A percentile compares a stretch with the other conserved stretches of the same genome.
Evolutionary conservation across 2,113 vertebrate species (phyloP).

Genomic region (Dermatemys mawii): DNA sequence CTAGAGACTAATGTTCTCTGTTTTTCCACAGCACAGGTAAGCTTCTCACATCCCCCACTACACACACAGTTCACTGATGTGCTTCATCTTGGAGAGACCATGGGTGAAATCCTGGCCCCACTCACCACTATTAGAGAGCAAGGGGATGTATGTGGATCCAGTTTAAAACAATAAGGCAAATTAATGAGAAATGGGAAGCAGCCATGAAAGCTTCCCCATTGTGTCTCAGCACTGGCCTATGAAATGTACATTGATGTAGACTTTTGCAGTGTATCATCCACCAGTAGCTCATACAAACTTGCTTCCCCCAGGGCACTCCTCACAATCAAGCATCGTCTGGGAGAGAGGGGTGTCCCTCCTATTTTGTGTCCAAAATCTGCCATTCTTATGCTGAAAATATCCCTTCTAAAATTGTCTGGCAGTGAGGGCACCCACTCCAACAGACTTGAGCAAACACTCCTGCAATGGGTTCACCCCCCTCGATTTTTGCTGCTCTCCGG

Average conservation of each 20-base stretch:
- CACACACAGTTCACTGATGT: not conserved
- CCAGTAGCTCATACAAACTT: not conserved
- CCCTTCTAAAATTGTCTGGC: not conserved
- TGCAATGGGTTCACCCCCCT: no score
- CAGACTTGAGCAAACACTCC: not conserved
- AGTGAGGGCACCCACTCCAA: not conserved
- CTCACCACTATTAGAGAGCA: not conserved
- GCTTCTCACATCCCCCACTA: not conserved
- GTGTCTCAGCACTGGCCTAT: not conserved
- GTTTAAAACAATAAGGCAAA: not conserved
- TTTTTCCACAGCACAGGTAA: not conserved
- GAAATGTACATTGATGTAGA: not conserved
- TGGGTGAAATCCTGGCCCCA: not conserved
- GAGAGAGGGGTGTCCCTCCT: not conserved
- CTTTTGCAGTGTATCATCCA: not conserved
- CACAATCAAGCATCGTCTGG: not conserved
- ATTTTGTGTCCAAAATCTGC: not conserved
- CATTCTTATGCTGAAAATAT: not conserved
- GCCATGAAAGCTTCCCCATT: not conserved
- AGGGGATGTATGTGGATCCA: not conserved
- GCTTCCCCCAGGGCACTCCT: not conserved
- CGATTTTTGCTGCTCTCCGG: not conserved
- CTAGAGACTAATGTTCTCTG: slow-evolving; percentile 28
- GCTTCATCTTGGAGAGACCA: not conserved
- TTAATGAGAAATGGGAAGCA: not conserved